Conservation (phyloP, 2,113 vertebrate species). For the Chaetodon auriga region DNA sequence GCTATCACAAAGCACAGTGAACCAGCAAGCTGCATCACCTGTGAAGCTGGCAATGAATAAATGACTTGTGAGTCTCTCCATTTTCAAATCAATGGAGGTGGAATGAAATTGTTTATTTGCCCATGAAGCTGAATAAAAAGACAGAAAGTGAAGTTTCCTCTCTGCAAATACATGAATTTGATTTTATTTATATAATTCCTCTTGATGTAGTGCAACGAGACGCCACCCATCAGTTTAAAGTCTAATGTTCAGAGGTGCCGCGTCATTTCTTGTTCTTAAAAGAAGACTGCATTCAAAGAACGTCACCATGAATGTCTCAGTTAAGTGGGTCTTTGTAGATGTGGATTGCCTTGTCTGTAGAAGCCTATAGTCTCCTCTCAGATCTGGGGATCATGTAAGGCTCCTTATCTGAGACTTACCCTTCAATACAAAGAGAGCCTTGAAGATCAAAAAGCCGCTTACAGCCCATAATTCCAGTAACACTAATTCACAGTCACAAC, state of each 20-base stretch:
- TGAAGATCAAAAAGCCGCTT: conserved; percentile 62
- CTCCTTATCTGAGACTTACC: conserved; percentile 63
- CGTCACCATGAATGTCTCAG: conserved; percentile 27
- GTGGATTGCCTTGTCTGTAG: conserved; percentile 31
- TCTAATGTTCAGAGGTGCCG: conserved; percentile 23
- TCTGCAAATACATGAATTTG: not conserved
- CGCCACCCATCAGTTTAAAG: conserved; percentile 15
- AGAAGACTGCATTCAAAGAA: conserved; percentile 37
- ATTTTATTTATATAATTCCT: not conserved
- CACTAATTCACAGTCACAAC: conserved; percentile 51
- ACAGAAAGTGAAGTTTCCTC: not conserved
- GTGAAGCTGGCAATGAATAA: not conserved
- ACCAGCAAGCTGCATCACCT: not conserved
- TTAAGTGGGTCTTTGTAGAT: conserved; percentile 49
- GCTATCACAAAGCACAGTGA: not conserved
- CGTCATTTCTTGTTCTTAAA: conserved; percentile 33
- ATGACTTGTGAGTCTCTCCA: not conserved
- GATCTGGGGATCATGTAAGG: conserved; percentile 57
- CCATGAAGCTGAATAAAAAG: not conserved
- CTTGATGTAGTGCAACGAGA: conserved; percentile 19
- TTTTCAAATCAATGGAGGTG: not conserved
- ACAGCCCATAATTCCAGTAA: conserved; percentile 45
- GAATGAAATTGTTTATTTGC: conserved; percentile 2
- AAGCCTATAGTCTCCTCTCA: conserved; percentile 40
- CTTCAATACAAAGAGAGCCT: conserved; percentile 57